Percentiles rank a stretch among this genome's conserved stretches.
These are phyloP conservation scores for Phragmatobia fuliginosa DNA, from an alignment of 2,888 invertebrate genomes.

Conservation along the genomic window DNA sequence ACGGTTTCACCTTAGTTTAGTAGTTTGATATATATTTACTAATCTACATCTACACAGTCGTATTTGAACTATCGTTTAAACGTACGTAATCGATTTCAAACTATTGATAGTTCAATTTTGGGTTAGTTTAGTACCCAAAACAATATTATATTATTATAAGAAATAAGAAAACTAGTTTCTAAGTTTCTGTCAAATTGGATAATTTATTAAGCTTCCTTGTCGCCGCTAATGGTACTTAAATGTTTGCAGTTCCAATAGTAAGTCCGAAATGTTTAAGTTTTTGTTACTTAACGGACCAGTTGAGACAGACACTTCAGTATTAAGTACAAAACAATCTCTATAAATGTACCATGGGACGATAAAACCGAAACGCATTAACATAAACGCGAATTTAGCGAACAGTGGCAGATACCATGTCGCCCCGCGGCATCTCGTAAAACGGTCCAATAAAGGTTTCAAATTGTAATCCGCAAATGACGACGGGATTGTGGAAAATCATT, in stretches of 20 bases:
- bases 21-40: too few relatives aligned
- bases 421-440: constrained; percentile 32
- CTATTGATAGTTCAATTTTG: too few relatives aligned
- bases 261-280: not conserved
- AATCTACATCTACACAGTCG: too few relatives aligned
- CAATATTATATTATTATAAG: not conserved
- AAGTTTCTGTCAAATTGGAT: not conserved
- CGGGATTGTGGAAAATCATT: constrained; percentile 37
- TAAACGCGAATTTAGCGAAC: constrained; percentile 28
- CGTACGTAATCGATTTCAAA: not conserved
- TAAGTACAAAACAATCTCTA: constrained; percentile 13
- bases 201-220: not conserved
- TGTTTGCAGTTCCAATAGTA: not conserved
- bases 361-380: constrained; percentile 29
- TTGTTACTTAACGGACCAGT: not conserved
- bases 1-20: too few relatives aligned
- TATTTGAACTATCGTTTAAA: too few relatives aligned
- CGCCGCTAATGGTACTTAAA: not conserved
- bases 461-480: constrained; percentile 33
- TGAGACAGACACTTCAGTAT: constrained; percentile 1
- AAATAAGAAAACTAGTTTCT: not conserved
- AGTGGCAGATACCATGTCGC: constrained; percentile 18
- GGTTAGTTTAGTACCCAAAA: too few relatives aligned
- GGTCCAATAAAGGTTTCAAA: constrained; percentile 28
- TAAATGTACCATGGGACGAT: constrained; percentile 19